Conservation (phyloP, 2,797 vertebrate genomes). For the Coregonus suidteri region DNA sequence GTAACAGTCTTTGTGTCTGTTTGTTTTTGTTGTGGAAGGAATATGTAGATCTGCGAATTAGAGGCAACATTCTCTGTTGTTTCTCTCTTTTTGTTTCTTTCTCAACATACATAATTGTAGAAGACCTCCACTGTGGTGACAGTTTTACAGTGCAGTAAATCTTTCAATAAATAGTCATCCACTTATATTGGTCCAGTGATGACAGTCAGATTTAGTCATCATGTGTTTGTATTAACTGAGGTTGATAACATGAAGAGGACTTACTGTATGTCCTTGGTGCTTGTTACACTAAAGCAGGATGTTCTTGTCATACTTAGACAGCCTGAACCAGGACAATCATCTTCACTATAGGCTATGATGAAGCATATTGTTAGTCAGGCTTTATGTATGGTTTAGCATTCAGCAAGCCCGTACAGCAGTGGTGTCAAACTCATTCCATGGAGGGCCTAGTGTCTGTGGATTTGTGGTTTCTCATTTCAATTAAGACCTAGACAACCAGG, state of each 20-base stretch:
- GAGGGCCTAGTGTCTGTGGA: no score
- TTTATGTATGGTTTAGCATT: background rate
- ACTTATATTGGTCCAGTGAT: background rate
- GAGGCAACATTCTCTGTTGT: background rate
- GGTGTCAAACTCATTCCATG: no score
- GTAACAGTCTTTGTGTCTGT: background rate
- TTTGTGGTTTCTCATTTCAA: no score
- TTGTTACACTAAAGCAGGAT: background rate
- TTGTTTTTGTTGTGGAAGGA: background rate
- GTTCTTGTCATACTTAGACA: background rate
- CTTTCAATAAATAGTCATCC: background rate
- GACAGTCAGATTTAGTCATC: background rate
- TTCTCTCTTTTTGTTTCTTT: no score
- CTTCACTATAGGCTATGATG: background rate
- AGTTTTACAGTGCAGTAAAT: background rate
- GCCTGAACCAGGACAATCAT: background rate
- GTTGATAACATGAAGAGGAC: background rate
- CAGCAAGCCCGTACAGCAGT: background rate
- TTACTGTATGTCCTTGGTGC: background rate
- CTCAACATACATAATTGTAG: background rate
- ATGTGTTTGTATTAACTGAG: background rate
- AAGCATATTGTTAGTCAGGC: background rate
- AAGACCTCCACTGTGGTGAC: background rate
- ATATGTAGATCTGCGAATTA: background rate
- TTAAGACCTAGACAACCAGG: no score